These are phyloP conservation scores for Paratrypauchen microcephalus DNA, from an alignment of 2,797 vertebrate species.

Conservation along the genomic window DNA sequence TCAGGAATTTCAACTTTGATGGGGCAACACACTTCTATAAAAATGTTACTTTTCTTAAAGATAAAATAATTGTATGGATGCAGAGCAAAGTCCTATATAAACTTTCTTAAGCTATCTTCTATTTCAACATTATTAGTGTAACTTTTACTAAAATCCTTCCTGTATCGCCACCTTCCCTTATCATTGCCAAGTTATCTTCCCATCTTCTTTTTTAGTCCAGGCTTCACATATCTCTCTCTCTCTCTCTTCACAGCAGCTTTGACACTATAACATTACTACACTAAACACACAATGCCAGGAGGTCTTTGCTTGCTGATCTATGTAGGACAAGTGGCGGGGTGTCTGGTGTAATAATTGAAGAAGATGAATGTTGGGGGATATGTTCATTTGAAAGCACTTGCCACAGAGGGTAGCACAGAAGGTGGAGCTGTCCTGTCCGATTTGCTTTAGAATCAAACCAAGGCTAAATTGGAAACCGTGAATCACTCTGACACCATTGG, in stretches of 20 bases:
- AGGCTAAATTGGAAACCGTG: conserved; percentile 83
- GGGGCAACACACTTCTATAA: too few relatives aligned
- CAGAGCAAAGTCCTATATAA: too few relatives aligned
- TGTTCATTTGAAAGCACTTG: conserved; percentile 67
- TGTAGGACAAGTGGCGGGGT: conserved; percentile 57
- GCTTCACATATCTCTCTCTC: conserved; percentile 39
- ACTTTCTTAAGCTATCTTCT: not conserved
- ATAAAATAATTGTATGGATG: too few relatives aligned
- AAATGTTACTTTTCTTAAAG: too few relatives aligned
- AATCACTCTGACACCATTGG: conserved; percentile 80
- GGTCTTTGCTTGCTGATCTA: conserved; percentile 63
- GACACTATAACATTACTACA: conserved; percentile 30
- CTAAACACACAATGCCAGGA: conserved; percentile 46
- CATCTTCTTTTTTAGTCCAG: conserved; percentile 41
- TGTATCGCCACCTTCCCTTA: conserved; percentile 23
- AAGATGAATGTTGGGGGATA: conserved; percentile 75
- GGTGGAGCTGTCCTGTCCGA: conserved; percentile 69
- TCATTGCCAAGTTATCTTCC: conserved; percentile 35
- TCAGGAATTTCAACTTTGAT: too few relatives aligned
- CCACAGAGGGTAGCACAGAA: conserved; percentile 65
- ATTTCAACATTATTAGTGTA: not conserved
- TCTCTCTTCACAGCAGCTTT: conserved; percentile 25
- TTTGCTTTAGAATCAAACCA: conserved; percentile 80
- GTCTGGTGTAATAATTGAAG: conserved; percentile 62
- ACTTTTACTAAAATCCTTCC: not conserved